A percentile compares a stretch with the other conserved stretches of the same genome.
Conservation (phyloP, 2,113 vertebrate species). For the Odocoileus virginianus region DNA sequence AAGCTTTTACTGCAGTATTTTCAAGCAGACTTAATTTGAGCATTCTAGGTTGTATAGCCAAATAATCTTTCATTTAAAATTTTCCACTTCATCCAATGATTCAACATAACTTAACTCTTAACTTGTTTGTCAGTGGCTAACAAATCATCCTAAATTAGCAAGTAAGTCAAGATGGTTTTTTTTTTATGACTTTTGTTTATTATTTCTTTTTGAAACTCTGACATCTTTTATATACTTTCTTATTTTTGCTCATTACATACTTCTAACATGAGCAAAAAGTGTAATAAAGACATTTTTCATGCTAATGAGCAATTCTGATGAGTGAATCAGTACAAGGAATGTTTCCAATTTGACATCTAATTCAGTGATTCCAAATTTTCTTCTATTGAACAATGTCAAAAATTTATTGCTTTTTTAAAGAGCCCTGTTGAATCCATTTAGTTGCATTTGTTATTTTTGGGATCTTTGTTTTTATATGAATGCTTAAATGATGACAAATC, state of each 20-base stretch:
- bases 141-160: slow-evolving; percentile 71
- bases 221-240: slow-evolving; percentile 70
- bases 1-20: background rate
- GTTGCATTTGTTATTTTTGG: background rate
- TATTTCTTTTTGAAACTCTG: slow-evolving; percentile 38
- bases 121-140: slow-evolving; percentile 6
- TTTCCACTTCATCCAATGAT: slow-evolving; percentile 13
- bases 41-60: background rate
- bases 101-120: slow-evolving; percentile 55
- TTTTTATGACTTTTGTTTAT: slow-evolving; percentile 76
- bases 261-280: slow-evolving; percentile 68
- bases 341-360: slow-evolving; percentile 58
- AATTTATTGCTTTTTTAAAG: background rate
- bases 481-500: background rate
- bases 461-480: background rate
- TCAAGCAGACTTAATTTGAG: slow-evolving; percentile 21
- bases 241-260: slow-evolving; percentile 68
- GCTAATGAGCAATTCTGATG: slow-evolving; percentile 64
- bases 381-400: slow-evolving; percentile 47
- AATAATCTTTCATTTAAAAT: slow-evolving; percentile 29
- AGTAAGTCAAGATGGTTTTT: slow-evolving; percentile 59
- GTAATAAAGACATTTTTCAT: slow-evolving; percentile 70
- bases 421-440: background rate
- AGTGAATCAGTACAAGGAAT: slow-evolving; percentile 33
- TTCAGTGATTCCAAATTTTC: slow-evolving; percentile 54